Evolutionary conservation across 2,888 invertebrate genomes (phyloP).

Genomic region (Acholoe squamosa): DNA sequence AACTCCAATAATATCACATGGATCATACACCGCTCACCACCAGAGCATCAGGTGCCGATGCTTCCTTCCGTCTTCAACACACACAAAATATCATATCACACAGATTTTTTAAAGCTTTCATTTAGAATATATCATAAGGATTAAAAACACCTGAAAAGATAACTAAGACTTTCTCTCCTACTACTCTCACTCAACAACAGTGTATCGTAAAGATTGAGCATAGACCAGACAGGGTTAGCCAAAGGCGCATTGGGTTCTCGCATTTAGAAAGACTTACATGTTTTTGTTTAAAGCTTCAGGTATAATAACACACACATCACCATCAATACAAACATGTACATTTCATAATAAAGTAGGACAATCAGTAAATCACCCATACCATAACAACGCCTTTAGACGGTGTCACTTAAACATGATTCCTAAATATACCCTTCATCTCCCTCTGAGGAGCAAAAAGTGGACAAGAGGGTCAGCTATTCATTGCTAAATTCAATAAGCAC

Average conservation of each 20-base stretch:
- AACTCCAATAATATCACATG: slow-evolving; percentile 50
- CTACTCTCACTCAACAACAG: slow-evolving; percentile 16
- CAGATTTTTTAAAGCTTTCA: slow-evolving; percentile 29
- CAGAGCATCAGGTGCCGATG: background rate
- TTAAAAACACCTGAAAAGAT: slow-evolving; percentile 29
- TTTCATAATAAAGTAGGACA: background rate
- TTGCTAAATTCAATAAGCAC: background rate
- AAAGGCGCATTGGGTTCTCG: background rate
- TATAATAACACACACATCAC: slow-evolving; percentile 38
- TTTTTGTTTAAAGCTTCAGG: slow-evolving; percentile 44
- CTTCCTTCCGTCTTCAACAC: background rate
- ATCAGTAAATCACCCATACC: slow-evolving; percentile 20
- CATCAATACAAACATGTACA: slow-evolving; percentile 9
- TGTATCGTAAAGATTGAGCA: background rate
- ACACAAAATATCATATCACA: slow-evolving; percentile 20
- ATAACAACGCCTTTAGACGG: too few species aligned
- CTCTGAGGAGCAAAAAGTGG: background rate
- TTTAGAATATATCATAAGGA: background rate
- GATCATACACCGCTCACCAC: background rate
- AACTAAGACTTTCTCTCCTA: slow-evolving; percentile 29
- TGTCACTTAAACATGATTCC: too few species aligned
- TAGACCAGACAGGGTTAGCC: slow-evolving; percentile 30
- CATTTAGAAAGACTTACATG: background rate
- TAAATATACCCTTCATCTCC: slow-evolving; percentile 18
- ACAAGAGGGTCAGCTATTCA: background rate